Conservation (phyloP, 2,113 vertebrate species). For the Pagrus major region DNA sequence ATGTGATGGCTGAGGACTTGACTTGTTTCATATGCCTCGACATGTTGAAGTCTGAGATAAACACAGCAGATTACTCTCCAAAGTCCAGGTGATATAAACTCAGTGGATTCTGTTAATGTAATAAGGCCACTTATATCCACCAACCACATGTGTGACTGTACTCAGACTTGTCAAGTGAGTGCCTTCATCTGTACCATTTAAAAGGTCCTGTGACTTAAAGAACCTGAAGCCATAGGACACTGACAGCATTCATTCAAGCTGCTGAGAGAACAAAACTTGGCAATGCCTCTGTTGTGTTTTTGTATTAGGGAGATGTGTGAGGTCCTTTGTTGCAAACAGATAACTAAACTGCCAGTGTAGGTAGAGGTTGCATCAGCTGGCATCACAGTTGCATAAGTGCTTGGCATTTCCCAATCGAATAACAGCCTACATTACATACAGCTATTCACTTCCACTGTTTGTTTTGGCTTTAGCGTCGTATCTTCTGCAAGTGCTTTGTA, state of each 20-base stretch:
- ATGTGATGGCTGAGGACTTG: neutral
- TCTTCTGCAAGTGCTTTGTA: conserved; percentile 7
- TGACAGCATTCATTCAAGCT: neutral
- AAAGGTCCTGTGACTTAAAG: neutral
- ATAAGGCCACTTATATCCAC: neutral
- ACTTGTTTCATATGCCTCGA: neutral
- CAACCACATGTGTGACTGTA: neutral
- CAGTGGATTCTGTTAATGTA: neutral
- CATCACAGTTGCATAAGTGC: neutral
- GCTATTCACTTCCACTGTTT: conserved; percentile 24
- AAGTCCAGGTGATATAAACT: neutral
- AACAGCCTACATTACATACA: neutral
- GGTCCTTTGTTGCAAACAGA: conserved; percentile 11
- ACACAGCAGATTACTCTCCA: neutral
- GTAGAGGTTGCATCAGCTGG: neutral
- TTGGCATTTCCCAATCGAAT: neutral
- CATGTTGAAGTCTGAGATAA: neutral
- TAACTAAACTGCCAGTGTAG: neutral
- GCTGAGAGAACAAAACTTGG: conserved; percentile 20
- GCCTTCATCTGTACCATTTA: neutral
- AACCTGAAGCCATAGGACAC: conserved; percentile 23
- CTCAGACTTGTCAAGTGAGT: neutral
- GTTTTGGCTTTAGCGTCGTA: conserved; percentile 32
- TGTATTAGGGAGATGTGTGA: neutral
- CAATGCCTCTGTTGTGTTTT: neutral